phyloP scores from a whole-genome alignment of 1,140 invertebrate genomes.

The Hestina assimilis region DNA sequence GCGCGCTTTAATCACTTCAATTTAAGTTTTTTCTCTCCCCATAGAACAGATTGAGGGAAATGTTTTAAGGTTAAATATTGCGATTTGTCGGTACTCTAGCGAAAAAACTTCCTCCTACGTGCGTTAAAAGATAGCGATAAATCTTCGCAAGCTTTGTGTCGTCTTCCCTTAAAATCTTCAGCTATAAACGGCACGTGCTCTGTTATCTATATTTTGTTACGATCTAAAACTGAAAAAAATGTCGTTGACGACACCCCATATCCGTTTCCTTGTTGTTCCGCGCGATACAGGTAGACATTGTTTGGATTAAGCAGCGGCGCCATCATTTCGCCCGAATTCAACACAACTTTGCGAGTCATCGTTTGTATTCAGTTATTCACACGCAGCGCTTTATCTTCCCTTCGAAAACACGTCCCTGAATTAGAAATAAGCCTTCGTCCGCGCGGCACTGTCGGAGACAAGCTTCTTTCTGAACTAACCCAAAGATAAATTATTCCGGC shows the following conservation, averaged over 20 bases:
- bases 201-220: slow-evolving; percentile 63
- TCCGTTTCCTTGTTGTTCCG: slow-evolving; percentile 38
- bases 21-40: slow-evolving; percentile 69
- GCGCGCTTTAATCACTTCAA: slow-evolving; percentile 63
- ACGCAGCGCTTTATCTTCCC: slow-evolving; percentile 57
- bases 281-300: slow-evolving; percentile 40
- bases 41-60: slow-evolving; percentile 61
- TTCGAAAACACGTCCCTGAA: slow-evolving; percentile 64
- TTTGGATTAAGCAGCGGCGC: slow-evolving; percentile 37
- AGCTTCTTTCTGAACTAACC: slow-evolving; percentile 66
- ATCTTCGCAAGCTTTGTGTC: slow-evolving; percentile 57
- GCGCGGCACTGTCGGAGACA: slow-evolving; percentile 50
- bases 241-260: slow-evolving; percentile 44
- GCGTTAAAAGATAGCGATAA: slow-evolving; percentile 57
- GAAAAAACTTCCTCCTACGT: slow-evolving; percentile 61
- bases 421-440: slow-evolving; percentile 68
- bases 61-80: slow-evolving; percentile 68
- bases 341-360: slow-evolving; percentile 48
- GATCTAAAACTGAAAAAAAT: slow-evolving; percentile 56
- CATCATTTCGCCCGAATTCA: slow-evolving; percentile 33
- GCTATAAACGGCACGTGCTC: slow-evolving; percentile 63
- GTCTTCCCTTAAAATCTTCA: slow-evolving; percentile 47
- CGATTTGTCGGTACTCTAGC: slow-evolving; percentile 48
- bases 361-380: slow-evolving; percentile 69
- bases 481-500: slow-evolving; percentile 71